Base-by-base conservation (phyloP, 2,797 vertebrate genomes). In the Syndactyla subalaris region DNA sequence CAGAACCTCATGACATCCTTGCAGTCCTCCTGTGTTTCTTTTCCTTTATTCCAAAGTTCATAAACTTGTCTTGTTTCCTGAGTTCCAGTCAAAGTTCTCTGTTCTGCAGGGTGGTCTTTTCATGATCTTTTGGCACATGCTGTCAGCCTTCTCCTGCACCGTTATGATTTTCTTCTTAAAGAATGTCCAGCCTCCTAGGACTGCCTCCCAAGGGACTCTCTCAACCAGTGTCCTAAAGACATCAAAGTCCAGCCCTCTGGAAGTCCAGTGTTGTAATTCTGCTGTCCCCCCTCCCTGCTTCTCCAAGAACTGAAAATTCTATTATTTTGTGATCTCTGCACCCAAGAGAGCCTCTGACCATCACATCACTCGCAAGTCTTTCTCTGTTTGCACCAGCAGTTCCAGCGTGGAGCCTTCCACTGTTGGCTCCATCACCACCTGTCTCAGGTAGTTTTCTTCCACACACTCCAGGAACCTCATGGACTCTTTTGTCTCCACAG, bases 261-360 rank as follows among this genome's bases (percentile, higher is more conserved):
- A 45, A 51, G 17, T 49, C 7, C 26, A 24, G 10, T 11, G 18
- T 10, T 10, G 2, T 7, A 51, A 7, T 74, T 74, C n/a, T 70
- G 6, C 11, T 58, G 12, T 2, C 2, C 3, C 6, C 4, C 0
- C 1, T 23, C 24, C 55, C 51, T 43, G 10, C 5, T 38, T 57
- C 29, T 51, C 15, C 26, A 70, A 58, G 61, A 70, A 7, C 7
- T 39, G 22, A 45, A 65, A 45, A 70, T 39, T 74, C 26, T 34
- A 17, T 36, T 7, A 14, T 51, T 46, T 46, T 48, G 7, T 27
- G 24, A 27, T 21, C 15, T 26, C 29, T 38, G 17, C 51, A 21
- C 12, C 49, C 43, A 63, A 63, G 24, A 63, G 10, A 3, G 10
- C 10, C 15, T 80, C 45, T 48, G 30, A 20, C 30, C 38, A 34